Evolutionary conservation across 2,797 vertebrate species (phyloP).

Genomic region (Buphagus erythrorhynchus): DNA sequence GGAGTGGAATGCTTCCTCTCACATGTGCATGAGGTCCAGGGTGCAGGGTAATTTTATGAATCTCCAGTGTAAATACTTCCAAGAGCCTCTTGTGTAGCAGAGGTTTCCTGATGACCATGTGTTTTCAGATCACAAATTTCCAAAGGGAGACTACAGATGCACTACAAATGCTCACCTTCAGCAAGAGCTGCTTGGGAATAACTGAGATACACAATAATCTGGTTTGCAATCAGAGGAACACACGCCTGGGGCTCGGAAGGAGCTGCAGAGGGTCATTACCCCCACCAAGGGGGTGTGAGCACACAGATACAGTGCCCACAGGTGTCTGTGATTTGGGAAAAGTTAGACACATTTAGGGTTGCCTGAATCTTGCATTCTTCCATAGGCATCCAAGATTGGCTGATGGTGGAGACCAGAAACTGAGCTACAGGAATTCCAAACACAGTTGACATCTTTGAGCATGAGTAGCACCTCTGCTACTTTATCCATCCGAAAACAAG

Average conservation of each 20-base stretch:
- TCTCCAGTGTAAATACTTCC: background rate
- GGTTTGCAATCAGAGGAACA: background rate
- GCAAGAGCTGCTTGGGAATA: background rate
- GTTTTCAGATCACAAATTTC: background rate
- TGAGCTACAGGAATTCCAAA: background rate
- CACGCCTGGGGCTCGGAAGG: rapidly evolving
- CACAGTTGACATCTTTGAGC: background rate
- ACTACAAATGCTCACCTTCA: background rate
- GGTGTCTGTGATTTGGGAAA: background rate
- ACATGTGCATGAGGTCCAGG: background rate
- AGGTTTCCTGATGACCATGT: background rate
- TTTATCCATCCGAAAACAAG: too few species aligned
- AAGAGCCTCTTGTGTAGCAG: background rate
- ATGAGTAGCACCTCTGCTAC: too few species aligned
- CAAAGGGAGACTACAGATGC: background rate
- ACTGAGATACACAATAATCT: background rate
- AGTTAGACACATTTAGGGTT: background rate
- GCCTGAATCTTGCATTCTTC: background rate
- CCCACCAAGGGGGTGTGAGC: background rate
- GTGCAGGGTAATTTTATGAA: background rate
- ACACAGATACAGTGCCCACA: background rate
- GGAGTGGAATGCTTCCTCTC: background rate
- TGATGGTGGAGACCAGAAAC: background rate
- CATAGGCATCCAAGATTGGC: background rate
- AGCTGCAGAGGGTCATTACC: background rate